phyloP scores from a whole-genome alignment of 2,888 invertebrate genomes.

The Leptura quadrifasciata region DNA sequence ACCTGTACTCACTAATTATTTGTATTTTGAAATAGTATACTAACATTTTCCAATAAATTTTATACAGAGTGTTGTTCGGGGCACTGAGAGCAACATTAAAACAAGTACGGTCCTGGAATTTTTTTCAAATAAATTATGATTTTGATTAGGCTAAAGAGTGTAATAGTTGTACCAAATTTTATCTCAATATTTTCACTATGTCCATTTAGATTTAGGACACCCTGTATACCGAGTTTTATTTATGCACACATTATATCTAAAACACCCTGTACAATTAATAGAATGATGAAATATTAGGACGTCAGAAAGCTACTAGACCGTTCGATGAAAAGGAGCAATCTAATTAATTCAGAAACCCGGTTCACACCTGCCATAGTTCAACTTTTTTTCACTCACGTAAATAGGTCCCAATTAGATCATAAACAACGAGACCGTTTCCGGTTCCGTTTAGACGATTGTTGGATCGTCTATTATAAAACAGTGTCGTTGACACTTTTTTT shows the following conservation, averaged over 20 bases:
- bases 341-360: conserved; percentile 37
- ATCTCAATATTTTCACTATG: too few species aligned
- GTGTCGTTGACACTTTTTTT: conserved; percentile 26
- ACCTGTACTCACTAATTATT: too few species aligned
- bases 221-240: too few species aligned
- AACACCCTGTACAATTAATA: conserved; percentile 16
- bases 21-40: too few species aligned
- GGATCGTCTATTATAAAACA: neutral
- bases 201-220: too few species aligned
- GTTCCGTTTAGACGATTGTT: conserved; percentile 32
- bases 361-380: conserved; percentile 40
- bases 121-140: too few species aligned
- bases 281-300: conserved; percentile 29
- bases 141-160: too few species aligned
- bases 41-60: too few species aligned
- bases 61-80: too few species aligned
- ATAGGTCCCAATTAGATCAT: conserved; percentile 36
- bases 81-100: too few species aligned
- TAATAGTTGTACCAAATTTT: too few species aligned
- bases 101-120: too few species aligned
- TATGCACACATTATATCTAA: neutral
- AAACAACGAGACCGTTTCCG: conserved; percentile 34
- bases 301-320: conserved; percentile 41
- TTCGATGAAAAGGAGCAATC: conserved; percentile 38
- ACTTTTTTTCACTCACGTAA: conserved; percentile 27